Conservation (phyloP, 1,140 invertebrate genomes). For the Notospermus geniculatus region DNA sequence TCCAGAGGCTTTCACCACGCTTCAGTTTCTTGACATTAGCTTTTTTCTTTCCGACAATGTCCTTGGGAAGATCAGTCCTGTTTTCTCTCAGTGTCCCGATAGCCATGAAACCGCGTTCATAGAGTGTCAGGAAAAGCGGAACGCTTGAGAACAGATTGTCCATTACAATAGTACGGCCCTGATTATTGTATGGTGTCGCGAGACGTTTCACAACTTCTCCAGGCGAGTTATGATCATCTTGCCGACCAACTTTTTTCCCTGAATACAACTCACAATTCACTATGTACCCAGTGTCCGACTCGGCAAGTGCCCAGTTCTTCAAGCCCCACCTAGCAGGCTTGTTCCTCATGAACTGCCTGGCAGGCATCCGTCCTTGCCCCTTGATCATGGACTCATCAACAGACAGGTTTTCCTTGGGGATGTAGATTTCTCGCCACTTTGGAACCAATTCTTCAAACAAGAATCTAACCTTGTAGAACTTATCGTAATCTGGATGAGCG, state of each 20-base stretch:
- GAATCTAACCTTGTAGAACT: not conserved
- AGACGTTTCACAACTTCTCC: no score
- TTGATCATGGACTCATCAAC: slow-evolving; percentile 7
- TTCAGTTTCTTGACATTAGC: not conserved
- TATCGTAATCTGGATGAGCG: not conserved
- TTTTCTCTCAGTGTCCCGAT: not conserved
- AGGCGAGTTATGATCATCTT: no score
- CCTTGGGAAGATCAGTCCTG: not conserved
- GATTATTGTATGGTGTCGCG: not conserved
- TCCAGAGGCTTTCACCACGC: not conserved
- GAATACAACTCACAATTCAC: no score
- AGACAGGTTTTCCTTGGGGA: not conserved
- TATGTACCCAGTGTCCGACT: not conserved
- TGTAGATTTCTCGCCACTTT: slow-evolving; percentile 1
- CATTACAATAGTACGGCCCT: not conserved
- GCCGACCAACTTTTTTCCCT: no score
- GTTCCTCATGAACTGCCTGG: not conserved
- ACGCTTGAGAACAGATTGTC: slow-evolving; percentile 5
- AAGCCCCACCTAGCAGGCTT: not conserved
- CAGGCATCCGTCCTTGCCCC: slow-evolving; percentile 3
- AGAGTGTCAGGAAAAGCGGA: not conserved
- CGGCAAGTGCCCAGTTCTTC: not conserved
- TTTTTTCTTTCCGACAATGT: not conserved
- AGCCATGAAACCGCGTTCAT: not conserved
- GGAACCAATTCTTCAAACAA: not conserved